phyloP scores from a whole-genome alignment of 30 jellyfish, hydroid and myxozoan genomes.

The Pseudorhiza aurosa region DNA sequence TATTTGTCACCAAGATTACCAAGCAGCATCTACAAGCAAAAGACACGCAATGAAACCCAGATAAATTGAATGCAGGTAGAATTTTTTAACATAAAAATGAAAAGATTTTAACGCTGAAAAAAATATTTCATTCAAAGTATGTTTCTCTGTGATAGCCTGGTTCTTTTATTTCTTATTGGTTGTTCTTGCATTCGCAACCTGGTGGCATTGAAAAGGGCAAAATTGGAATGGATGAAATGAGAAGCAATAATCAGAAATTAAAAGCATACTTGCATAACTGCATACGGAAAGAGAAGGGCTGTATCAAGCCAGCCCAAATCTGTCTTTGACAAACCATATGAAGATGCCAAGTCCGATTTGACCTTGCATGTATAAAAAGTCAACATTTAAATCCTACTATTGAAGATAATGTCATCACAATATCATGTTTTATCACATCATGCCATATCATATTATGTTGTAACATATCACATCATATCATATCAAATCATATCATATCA shows the following conservation, averaged over 20 bases:
- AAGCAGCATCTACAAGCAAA: constrained; percentile 71
- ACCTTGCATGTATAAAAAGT: constrained; percentile 37
- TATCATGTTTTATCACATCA: too few species aligned
- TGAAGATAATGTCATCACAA: neutral
- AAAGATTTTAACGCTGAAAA: too few species aligned
- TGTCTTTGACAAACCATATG: constrained; percentile 71
- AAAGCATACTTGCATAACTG: constrained; percentile 81
- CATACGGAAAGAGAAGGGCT: constrained; percentile 85
- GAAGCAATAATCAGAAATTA: neutral
- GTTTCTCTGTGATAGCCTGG: too few species aligned
- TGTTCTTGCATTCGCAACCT: too few species aligned
- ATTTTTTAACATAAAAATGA: too few species aligned
- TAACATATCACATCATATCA: too few species aligned
- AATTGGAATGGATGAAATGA: neutral
- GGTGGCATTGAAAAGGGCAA: too few species aligned
- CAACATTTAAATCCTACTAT: neutral
- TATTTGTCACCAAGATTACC: constrained; percentile 94
- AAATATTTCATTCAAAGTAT: too few species aligned
- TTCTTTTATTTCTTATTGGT: too few species aligned
- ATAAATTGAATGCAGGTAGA: too few species aligned
- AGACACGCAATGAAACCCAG: neutral
- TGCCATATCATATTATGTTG: too few species aligned
- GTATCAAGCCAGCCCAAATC: constrained; percentile 97
- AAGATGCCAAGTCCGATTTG: constrained; percentile 75
- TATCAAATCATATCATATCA: too few species aligned